These are phyloP conservation scores for Zoanthus sansibaricus DNA, from an alignment of 92 coral and sea anemone species.

Conservation along the genomic window DNA sequence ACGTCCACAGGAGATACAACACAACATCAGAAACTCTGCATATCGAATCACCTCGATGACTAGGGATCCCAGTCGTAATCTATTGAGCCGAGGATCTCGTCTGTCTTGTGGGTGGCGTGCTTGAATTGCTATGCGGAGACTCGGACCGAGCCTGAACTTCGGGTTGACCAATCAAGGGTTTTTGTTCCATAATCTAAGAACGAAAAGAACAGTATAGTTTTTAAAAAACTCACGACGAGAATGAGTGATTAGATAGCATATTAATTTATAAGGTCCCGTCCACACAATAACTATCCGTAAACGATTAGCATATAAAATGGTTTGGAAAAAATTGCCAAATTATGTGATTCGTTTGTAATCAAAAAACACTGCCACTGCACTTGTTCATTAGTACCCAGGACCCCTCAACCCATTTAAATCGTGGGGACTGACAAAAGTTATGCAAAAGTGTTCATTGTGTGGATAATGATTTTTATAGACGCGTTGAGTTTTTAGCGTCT, in stretches of 20 bases:
- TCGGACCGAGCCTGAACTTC: constrained; percentile 65
- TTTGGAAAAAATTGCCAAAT: too few species aligned
- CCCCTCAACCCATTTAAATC: too few species aligned
- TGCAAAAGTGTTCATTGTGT: too few species aligned
- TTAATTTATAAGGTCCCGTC: not conserved
- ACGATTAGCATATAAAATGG: too few species aligned
- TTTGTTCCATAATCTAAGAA: constrained; percentile 70
- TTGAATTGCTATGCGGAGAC: constrained; percentile 68
- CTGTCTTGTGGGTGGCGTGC: constrained; percentile 74
- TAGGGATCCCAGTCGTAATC: not conserved
- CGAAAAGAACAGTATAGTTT: constrained; percentile 2
- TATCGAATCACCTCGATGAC: not conserved
- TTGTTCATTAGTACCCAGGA: too few species aligned
- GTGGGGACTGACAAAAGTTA: too few species aligned
- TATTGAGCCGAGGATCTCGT: constrained; percentile 66
- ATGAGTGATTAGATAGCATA: not conserved
- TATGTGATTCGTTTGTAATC: too few species aligned
- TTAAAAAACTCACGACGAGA: not conserved
- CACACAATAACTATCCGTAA: too few species aligned
- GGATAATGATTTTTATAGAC: too few species aligned
- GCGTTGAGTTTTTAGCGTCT: too few species aligned
- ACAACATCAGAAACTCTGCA: not conserved
- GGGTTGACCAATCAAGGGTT: constrained; percentile 60
- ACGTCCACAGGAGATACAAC: not conserved
- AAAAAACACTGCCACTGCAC: too few species aligned